Base-by-base conservation (phyloP, 2,113 vertebrate species). In the Notarius quadriscutis region DNA sequence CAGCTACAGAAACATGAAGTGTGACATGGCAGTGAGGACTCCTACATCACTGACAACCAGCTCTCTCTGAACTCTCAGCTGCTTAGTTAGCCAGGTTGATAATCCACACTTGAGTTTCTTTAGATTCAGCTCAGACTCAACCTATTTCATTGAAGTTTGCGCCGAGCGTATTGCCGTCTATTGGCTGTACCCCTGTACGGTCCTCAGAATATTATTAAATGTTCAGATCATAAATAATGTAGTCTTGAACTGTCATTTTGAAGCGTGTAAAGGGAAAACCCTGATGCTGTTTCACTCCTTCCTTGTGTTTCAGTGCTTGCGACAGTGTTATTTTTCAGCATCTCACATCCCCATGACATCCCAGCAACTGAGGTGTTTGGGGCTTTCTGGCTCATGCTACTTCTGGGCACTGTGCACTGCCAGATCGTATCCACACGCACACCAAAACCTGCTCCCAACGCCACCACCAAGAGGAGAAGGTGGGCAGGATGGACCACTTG, bases 361-460 rank as follows among this genome's bases (percentile, higher is more conserved):
- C 98, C 98, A 55, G 93, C 96, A 91, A 99, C 97, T 0, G 98
- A 99, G 94, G 97, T 99, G 89, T 96, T 97, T 62, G 97, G 97
- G 79, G 97, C 96, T 12, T 48, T 97, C 94, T 99, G 97, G 97
- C 96, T 99, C 50, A 99, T 99, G 98, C 89, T 99, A 94, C 95
- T 99, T 62, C 94, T 99, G 90, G 98, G 98, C 88, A 99, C 98
- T 51, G 98, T 99, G 85, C 98, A 99, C 92, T 99, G 98, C 93
- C 98, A 99, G 96, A 99, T 99, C 88, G 98, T 99, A 88, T 99
- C 98, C 91, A 99, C 98, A 62, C 93, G 98, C 88, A 99, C 97
- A 4, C 98, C 97, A 15, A 99, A 99, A 88, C 96, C 97, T 2
- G 85, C 94, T 84, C 95, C 95, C 87, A 96, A 93, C 91, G 92